Base-by-base conservation (phyloP, 2,888 invertebrate species). In the Epistrophe grossulariae region DNA sequence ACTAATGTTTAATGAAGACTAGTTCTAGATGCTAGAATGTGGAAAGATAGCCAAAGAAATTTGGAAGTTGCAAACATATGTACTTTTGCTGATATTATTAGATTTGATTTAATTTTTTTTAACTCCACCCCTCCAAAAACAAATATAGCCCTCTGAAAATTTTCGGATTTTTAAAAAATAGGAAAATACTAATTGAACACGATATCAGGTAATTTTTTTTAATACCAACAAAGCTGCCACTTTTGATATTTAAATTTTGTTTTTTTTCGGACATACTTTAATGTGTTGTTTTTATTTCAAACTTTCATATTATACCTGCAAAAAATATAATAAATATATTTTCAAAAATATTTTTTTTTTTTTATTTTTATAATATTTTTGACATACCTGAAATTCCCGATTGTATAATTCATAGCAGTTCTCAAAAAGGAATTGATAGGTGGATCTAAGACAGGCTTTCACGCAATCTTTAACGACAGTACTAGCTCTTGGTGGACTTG, bases 381-480 rank as follows among this genome's bases (percentile, higher is more conserved):
- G n/a, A 68, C 71, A 88, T 92, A 96, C 96, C 95, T 97, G 97
- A 93, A 97, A 98, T 93, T 98, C 98, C 92, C 98, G 95, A 92
- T 97, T 97, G 94, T 98, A 99, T 52, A 99, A 94, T 91, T 99
- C 99, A 93, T 98, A 98, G 91, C 99, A 99, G 94, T 99, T 99
- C 93, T 99, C 99, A 93, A 99, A 99, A 88, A 99, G 95, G 94
- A 99, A 99, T 94, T 99, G 99, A 94, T 99, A 99, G 89, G 99
- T 99, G 88, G 99, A 98, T 93, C 98, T 96, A 92, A 99, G 96
- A 94, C 99, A 99, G 77, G 99, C 99, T 92, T 98, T 99, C 77
- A 99, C 99, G 93, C 99, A 99, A 94, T 99, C 99, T 94, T 99
- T 99, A 72, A 99, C 99, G 52, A 99, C 99, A 31, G 98, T 98